These are phyloP conservation scores for Streptopelia turtur DNA, from an alignment of 2,797 vertebrate species.

Conservation along the genomic window DNA sequence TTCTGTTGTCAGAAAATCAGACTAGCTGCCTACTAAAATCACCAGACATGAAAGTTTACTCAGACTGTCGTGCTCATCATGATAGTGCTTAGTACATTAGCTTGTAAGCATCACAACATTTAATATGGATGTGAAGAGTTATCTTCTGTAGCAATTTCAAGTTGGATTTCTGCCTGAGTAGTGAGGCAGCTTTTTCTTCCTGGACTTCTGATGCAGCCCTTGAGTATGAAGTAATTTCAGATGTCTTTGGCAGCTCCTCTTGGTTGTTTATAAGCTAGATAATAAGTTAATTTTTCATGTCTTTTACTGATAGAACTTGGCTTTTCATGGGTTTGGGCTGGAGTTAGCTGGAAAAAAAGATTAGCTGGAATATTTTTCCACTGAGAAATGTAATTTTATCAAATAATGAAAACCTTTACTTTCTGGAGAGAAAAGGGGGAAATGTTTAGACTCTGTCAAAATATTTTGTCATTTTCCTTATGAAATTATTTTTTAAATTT, in stretches of 20 bases:
- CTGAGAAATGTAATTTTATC: background rate
- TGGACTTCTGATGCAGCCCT: background rate
- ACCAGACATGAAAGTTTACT: background rate
- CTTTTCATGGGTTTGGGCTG: background rate
- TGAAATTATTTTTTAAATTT: background rate
- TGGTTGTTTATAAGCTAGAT: background rate
- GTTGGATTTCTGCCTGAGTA: background rate
- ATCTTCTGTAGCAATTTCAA: background rate
- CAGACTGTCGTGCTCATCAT: background rate
- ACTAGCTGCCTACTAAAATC: background rate
- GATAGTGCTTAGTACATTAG: background rate
- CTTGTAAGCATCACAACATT: background rate
- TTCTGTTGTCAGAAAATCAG: background rate
- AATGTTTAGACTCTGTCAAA: slow-evolving; percentile 1
- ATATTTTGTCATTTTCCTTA: slow-evolving; percentile 29
- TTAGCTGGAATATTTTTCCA: background rate
- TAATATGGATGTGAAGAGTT: background rate
- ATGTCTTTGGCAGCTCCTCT: background rate
- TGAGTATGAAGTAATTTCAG: background rate
- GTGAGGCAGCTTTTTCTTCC: background rate
- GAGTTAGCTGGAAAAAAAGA: background rate
- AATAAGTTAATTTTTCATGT: background rate
- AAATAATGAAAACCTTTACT: background rate
- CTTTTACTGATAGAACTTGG: background rate
- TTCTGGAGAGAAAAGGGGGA: background rate